These are phyloP conservation scores for Halictus ligatus DNA, from an alignment of 2,888 invertebrate species.

Conservation along the genomic window DNA sequence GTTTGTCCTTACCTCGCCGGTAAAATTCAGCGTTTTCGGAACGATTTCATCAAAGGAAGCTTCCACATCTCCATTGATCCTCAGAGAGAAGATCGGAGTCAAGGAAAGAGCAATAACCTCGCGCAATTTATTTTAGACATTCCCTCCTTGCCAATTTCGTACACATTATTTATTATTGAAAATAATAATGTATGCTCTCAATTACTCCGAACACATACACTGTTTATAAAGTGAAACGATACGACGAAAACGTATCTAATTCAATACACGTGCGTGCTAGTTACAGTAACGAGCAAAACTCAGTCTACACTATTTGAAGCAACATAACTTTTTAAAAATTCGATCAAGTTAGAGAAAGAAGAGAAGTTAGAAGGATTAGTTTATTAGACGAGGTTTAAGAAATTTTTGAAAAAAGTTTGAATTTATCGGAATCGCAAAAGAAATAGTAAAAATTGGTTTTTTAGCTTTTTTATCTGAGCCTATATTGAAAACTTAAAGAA, in stretches of 20 bases:
- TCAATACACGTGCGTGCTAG: background rate
- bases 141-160: background rate
- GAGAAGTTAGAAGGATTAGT: too few relatives aligned
- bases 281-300: too few relatives aligned
- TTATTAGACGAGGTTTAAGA: too few relatives aligned
- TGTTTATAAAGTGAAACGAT: background rate
- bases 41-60: background rate
- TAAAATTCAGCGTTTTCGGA: background rate
- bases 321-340: too few relatives aligned
- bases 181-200: background rate
- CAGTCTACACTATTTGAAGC: too few relatives aligned
- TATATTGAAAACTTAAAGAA: too few relatives aligned
- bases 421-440: too few relatives aligned
- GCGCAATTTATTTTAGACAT: background rate
- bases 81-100: background rate
- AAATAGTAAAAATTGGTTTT: too few relatives aligned
- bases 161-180: background rate
- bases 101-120: background rate
- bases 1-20: background rate
- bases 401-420: too few relatives aligned
- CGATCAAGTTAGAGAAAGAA: too few relatives aligned
- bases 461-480: too few relatives aligned
- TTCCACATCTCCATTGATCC: background rate
- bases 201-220: background rate
- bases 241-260: background rate